A percentile compares a stretch with the other conserved stretches of the same genome.
Conservation (phyloP, 1,140 invertebrate species). For the Hirudo medicinalis region DNA sequence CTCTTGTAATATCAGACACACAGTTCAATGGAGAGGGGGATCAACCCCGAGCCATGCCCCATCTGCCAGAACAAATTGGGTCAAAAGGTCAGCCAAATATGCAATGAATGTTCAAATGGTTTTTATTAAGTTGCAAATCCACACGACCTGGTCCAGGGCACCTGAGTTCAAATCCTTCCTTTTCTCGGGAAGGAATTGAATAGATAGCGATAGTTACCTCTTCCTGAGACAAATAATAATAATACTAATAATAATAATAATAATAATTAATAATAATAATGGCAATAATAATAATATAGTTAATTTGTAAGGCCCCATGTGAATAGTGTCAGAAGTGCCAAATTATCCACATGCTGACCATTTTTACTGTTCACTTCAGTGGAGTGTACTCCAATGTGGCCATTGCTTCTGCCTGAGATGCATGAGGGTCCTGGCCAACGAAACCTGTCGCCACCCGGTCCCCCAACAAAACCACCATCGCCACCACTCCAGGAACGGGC, state of each 20-base stretch:
- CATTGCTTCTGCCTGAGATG: slow-evolving; percentile 56
- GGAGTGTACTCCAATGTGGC: slow-evolving; percentile 56
- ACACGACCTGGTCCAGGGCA: no score
- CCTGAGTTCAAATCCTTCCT: no score
- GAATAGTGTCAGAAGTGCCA: no score
- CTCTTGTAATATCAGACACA: slow-evolving; percentile 26
- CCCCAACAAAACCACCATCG: not conserved
- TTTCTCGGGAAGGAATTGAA: no score
- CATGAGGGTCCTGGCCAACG: slow-evolving; percentile 41
- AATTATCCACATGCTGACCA: no score
- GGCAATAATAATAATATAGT: no score
- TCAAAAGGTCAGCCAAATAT: slow-evolving; percentile 34
- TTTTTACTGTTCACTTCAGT: slow-evolving; percentile 34
- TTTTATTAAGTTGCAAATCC: no score
- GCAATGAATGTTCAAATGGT: not conserved
- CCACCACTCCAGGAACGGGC: slow-evolving; percentile 25
- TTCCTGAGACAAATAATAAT: not conserved
- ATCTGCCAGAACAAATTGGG: slow-evolving; percentile 52
- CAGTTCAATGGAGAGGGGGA: slow-evolving; percentile 31
- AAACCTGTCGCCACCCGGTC: slow-evolving; percentile 11
- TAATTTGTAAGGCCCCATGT: no score
- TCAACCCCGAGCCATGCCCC: slow-evolving; percentile 54
- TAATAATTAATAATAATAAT: no score
- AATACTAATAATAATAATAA: no score
- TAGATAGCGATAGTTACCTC: no score